These are phyloP conservation scores for Pycnomerus fuliginosus DNA, from an alignment of 2,888 invertebrate species.

Conservation along the genomic window DNA sequence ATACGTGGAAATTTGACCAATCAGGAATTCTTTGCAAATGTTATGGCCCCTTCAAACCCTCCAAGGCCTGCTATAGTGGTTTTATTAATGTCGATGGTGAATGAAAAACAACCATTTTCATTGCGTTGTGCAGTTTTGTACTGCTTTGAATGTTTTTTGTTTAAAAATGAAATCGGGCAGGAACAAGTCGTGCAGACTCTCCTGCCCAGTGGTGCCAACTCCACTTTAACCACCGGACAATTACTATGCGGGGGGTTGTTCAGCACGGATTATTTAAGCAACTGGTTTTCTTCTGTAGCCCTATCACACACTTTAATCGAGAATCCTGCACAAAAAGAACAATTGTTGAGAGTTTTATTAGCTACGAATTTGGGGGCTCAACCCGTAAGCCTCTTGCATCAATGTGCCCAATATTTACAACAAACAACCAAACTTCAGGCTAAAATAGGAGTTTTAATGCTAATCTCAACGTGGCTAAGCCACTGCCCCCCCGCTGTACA, in stretches of 20 bases:
- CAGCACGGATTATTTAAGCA: constrained; percentile 81
- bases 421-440: constrained; percentile 79
- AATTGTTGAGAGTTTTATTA: constrained; percentile 84
- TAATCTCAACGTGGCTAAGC: constrained; percentile 85
- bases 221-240: constrained; percentile 78
- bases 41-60: constrained; percentile 90
- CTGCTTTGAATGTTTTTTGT: constrained; percentile 94
- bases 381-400: constrained; percentile 87
- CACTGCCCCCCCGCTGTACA: constrained; percentile 82
- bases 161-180: constrained; percentile 89
- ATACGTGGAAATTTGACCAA: constrained; percentile 87
- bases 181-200: constrained; percentile 87
- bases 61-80: constrained; percentile 94
- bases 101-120: constrained; percentile 92
- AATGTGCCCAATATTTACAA: constrained; percentile 81
- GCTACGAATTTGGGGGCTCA: constrained; percentile 81
- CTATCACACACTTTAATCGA: constrained; percentile 88
- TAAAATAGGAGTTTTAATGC: constrained; percentile 86
- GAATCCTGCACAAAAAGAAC: constrained; percentile 83
- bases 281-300: constrained; percentile 94
- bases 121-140: constrained; percentile 92
- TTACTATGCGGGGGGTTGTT: constrained; percentile 91
- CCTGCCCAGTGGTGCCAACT: constrained; percentile 75
- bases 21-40: constrained; percentile 87
- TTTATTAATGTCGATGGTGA: constrained; percentile 96